Percentiles rank a stretch among this genome's conserved stretches.
Evolutionary conservation across 2,113 vertebrate genomes (phyloP).

Genomic region (Fulica atra): DNA sequence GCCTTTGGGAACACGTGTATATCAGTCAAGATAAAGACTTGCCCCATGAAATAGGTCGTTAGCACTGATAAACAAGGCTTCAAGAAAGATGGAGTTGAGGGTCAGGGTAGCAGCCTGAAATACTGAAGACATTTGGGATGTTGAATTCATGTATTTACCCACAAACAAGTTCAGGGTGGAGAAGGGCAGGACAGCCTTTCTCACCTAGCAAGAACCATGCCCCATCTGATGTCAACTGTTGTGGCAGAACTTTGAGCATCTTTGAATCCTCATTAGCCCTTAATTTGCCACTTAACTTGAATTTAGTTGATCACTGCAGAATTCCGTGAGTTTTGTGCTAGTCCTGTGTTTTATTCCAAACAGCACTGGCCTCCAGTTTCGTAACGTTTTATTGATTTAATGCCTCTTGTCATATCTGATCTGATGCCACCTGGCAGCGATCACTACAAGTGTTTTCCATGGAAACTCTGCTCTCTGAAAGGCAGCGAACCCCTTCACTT

Average conservation of each 20-base stretch:
- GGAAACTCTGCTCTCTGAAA: not conserved
- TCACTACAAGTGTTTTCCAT: not conserved
- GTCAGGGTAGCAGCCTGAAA: not conserved
- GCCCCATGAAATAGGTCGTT: not conserved
- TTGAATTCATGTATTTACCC: not conserved
- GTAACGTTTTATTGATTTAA: not conserved
- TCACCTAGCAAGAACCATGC: not conserved
- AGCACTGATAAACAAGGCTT: conserved; percentile 17
- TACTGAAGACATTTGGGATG: not conserved
- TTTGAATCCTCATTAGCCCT: not conserved
- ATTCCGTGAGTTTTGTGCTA: not conserved
- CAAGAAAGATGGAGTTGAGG: not conserved
- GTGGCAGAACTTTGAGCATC: not conserved
- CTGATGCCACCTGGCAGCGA: not conserved
- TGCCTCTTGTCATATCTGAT: not conserved
- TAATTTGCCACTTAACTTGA: not conserved
- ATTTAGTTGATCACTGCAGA: not conserved
- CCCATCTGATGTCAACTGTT: not conserved
- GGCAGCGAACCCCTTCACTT: not conserved
- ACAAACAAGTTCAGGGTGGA: not conserved
- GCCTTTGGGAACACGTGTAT: not conserved
- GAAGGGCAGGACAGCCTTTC: not conserved
- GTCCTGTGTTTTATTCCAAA: not conserved
- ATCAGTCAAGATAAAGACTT: conserved; percentile 19
- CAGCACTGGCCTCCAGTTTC: not conserved